These are phyloP conservation scores for Adelosebastes latens DNA, from an alignment of 2,797 vertebrate species.

Conservation along the genomic window DNA sequence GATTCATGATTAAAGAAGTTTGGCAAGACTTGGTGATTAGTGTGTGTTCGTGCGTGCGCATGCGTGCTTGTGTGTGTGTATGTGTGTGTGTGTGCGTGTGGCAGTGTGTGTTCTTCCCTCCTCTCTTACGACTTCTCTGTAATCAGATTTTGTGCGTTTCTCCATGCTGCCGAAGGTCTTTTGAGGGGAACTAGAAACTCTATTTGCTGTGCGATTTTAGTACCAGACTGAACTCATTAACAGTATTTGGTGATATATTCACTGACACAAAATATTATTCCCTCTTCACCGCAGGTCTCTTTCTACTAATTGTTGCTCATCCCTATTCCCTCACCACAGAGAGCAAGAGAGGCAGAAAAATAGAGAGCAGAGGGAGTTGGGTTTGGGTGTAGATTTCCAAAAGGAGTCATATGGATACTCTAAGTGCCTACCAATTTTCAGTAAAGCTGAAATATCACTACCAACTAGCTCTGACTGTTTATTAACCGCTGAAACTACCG, in stretches of 20 bases:
- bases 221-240: conserved; percentile 6
- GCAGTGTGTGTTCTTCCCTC: background rate
- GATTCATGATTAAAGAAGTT: conserved; percentile 44
- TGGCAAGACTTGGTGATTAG: conserved; percentile 17
- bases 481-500: background rate
- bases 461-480: background rate
- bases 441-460: background rate
- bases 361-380: too few relatives aligned
- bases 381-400: too few relatives aligned
- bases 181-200: conserved; percentile 2
- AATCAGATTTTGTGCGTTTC: background rate
- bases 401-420: background rate
- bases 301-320: background rate
- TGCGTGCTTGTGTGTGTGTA: background rate
- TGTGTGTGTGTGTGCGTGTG: background rate
- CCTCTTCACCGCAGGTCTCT: background rate
- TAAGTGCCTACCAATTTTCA: background rate
- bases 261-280: background rate
- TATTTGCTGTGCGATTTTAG: background rate
- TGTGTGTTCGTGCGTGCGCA: background rate
- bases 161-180: background rate
- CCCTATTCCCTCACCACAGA: background rate
- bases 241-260: background rate
- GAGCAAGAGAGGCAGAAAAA: too few relatives aligned
- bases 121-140: background rate